These are phyloP conservation scores for Lepus townsendii DNA, from an alignment of 2,797 vertebrate species.

Conservation along the genomic window DNA sequence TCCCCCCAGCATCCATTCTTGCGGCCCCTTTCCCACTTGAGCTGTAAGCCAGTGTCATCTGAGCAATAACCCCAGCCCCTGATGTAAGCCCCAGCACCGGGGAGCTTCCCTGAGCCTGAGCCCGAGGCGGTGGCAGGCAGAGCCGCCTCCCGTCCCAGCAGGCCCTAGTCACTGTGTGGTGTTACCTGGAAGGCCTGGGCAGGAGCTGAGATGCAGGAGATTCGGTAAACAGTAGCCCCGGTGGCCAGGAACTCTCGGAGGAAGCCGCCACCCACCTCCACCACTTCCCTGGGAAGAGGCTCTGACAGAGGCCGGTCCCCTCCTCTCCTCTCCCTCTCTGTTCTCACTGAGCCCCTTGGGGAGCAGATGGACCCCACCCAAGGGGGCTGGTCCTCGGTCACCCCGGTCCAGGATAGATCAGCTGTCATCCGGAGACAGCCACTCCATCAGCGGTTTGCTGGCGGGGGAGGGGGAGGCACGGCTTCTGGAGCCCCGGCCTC, in stretches of 20 bases:
- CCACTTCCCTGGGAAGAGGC: background rate
- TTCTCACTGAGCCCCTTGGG: background rate
- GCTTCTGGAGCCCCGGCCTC: background rate
- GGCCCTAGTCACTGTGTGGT: conserved; percentile 44
- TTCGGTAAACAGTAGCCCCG: conserved; percentile 54
- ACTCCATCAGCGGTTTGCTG: background rate
- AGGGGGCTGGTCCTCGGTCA: background rate
- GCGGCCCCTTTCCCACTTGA: background rate
- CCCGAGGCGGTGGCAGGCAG: background rate
- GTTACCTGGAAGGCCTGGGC: conserved; percentile 7
- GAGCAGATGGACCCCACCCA: background rate
- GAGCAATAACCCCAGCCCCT: conserved; percentile 72
- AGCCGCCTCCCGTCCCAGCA: background rate
- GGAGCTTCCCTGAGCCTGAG: background rate
- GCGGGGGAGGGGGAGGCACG: background rate
- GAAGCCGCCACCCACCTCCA: background rate
- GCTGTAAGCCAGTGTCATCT: background rate
- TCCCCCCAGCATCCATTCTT: background rate
- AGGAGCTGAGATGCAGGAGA: conserved; percentile 46
- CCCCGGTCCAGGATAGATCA: background rate
- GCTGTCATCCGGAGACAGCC: background rate
- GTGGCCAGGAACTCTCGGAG: conserved; percentile 39
- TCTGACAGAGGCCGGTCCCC: background rate
- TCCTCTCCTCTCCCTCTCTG: no score
- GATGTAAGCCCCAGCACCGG: background rate